A percentile compares a stretch with the other conserved stretches of the same genome.
phyloP scores from a whole-genome alignment of 2,113 vertebrate genomes.

The Ifrita kowaldi region DNA sequence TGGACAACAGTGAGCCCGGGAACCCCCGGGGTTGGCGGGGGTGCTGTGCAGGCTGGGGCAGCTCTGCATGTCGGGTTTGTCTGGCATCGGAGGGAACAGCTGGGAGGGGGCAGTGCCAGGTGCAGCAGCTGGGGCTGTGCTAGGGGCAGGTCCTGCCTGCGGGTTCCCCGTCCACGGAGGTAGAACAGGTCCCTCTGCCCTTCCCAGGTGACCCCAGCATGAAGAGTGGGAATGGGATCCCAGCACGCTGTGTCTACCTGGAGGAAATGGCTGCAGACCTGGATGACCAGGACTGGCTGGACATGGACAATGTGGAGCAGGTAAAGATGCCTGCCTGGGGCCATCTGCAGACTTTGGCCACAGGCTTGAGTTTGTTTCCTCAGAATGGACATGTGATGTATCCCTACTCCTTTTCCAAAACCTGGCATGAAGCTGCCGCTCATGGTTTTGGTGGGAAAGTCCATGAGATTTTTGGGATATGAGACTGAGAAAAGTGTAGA shows the following conservation, averaged over 20 bases:
- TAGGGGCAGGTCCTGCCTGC: too few relatives aligned
- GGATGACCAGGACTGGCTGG: conserved; percentile 96
- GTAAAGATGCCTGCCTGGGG: not conserved
- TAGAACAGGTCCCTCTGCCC: not conserved
- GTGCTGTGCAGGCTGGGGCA: not conserved
- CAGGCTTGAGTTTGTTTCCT: fast-evolving
- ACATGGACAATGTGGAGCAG: conserved; percentile 97
- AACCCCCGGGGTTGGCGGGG: fast-evolving
- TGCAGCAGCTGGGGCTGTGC: not conserved
- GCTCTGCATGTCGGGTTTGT: fast-evolving
- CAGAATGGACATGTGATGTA: fast-evolving
- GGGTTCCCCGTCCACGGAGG: fast-evolving
- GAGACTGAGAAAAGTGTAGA: not conserved
- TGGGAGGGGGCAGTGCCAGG: not conserved
- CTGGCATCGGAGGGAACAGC: fast-evolving
- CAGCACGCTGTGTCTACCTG: conserved; percentile 90
- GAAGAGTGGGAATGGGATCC: conserved; percentile 92
- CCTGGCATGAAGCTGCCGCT: fast-evolving
- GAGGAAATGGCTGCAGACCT: conserved; percentile 92
- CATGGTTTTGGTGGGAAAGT: fast-evolving
- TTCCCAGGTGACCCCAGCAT: conserved; percentile 88
- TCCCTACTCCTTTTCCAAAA: not conserved
- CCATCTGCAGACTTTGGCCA: fast-evolving
- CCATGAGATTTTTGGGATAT: fast-evolving
- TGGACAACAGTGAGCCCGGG: conserved; percentile 91